Percentiles rank a stretch among this genome's conserved stretches.
Conservation (phyloP, 2,113 vertebrate species). For the Brachionichthys hirsutus region DNA sequence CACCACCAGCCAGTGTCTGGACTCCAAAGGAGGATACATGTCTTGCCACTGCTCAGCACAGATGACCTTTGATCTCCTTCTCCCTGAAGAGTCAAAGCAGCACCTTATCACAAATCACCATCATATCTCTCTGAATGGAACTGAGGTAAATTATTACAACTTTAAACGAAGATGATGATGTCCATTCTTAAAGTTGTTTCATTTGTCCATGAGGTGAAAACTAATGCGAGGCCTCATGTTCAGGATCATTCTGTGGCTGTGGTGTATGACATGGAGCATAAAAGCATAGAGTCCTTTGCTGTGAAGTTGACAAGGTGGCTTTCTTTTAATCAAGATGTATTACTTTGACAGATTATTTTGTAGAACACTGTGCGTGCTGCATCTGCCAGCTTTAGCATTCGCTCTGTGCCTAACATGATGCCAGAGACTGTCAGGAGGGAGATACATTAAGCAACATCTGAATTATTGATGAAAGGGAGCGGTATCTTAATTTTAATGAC, state of each 20-base stretch:
- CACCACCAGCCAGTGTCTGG: too few relatives aligned
- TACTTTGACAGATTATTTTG: slow-evolving; percentile 57
- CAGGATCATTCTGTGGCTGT: slow-evolving; percentile 26
- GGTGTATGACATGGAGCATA: slow-evolving; percentile 15
- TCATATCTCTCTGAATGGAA: too few relatives aligned
- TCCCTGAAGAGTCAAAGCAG: too few relatives aligned
- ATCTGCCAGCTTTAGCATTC: slow-evolving; percentile 61
- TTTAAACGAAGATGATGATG: too few relatives aligned
- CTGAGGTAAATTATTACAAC: too few relatives aligned
- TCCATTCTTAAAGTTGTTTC: slow-evolving; percentile 4
- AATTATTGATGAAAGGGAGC: slow-evolving; percentile 66
- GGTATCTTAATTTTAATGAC: slow-evolving; percentile 65
- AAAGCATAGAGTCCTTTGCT: slow-evolving; percentile 27
- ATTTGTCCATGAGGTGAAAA: not conserved
- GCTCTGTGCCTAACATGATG: slow-evolving; percentile 55
- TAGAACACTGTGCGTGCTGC: slow-evolving; percentile 59
- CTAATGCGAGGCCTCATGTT: slow-evolving; percentile 24
- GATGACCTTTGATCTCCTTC: too few relatives aligned
- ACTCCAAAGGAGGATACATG: too few relatives aligned
- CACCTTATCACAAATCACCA: too few relatives aligned
- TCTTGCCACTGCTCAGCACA: too few relatives aligned
- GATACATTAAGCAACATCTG: slow-evolving; percentile 48
- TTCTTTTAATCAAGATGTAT: slow-evolving; percentile 29
- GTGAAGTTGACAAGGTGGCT: slow-evolving; percentile 35
- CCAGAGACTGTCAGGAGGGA: slow-evolving; percentile 50